A percentile compares a stretch with the other conserved stretches of the same genome.
Evolutionary conservation across 2,113 vertebrate genomes (phyloP).

Genomic region (Apeltes quadracus): DNA sequence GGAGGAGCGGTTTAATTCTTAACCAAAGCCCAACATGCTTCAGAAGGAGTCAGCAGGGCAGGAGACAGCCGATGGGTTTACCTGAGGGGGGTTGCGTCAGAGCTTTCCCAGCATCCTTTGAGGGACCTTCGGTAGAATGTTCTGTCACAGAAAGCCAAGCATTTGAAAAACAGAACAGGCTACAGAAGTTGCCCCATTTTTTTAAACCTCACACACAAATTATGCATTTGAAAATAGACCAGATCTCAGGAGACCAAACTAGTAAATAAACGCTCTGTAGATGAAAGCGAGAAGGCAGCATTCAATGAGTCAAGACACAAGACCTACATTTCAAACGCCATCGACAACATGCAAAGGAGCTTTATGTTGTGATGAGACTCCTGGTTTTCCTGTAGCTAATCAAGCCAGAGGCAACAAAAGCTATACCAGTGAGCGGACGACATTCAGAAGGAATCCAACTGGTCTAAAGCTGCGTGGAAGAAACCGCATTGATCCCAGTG

Average conservation of each 20-base stretch:
- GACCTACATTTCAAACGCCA: not conserved
- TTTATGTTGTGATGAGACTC: not conserved
- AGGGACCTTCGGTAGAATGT: slow-evolving; percentile 47
- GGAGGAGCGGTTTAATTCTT: not conserved
- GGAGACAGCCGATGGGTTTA: slow-evolving; percentile 51
- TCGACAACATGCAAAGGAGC: slow-evolving; percentile 2
- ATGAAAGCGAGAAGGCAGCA: slow-evolving; percentile 13
- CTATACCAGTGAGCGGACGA: not conserved
- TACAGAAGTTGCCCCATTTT: slow-evolving; percentile 4
- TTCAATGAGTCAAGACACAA: not conserved
- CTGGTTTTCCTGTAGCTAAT: not conserved
- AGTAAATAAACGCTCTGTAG: slow-evolving; percentile 29
- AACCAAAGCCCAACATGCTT: slow-evolving; percentile 23
- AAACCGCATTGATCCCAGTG: not conserved
- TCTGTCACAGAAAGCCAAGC: slow-evolving; percentile 68
- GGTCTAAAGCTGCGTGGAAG: slow-evolving; percentile 5
- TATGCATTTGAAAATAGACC: slow-evolving; percentile 48
- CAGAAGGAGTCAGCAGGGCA: not conserved
- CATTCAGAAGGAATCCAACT: not conserved
- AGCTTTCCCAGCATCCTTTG: slow-evolving; percentile 69
- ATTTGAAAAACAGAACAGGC: slow-evolving; percentile 2
- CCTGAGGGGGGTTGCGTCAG: slow-evolving; percentile 55
- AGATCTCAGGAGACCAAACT: slow-evolving; percentile 45
- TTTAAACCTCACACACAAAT: slow-evolving; percentile 19
- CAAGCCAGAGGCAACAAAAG: not conserved